Base-by-base conservation (phyloP, 2,888 invertebrate species). In the Lobophora halterata region DNA sequence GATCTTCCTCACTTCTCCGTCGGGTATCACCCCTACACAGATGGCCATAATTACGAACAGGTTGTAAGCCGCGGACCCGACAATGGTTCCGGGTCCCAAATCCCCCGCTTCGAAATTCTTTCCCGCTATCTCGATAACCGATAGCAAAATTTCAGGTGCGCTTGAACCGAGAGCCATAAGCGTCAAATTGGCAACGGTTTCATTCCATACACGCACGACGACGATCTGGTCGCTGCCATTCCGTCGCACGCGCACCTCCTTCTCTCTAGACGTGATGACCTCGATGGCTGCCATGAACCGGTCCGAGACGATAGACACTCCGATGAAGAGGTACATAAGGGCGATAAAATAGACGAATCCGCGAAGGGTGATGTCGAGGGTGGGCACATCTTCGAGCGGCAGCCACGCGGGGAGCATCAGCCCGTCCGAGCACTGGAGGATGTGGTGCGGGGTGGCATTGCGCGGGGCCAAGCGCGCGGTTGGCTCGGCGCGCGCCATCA, bases 231-330 rank as follows among this genome's bases (percentile, higher is more conserved):
- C 95, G 46, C 96, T 96, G 64, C 95, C 95, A 50, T 95, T 92
- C 52, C 95, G 94, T 65, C 95, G 95, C 43, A 99, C 93, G 61
- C 93, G 92, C 65, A 99, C 94, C 78, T 97, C 97, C 63, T 96
- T 95, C 78, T 99, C 99, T 75, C 97, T 94, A 0, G 98, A 98
- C 32, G 99, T 99, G 76, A 99, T 99, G 55, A 97, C 98, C 90
- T 99, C 99, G 74, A 99, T 99, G 62, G 98, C 95, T 21, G 97
- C 97, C 99, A 99, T 99, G 88, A 99, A 99, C 42, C 98, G 93
- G 78, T 99, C 99, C 56, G 99, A 98, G 53, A 99, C 95, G 76
- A 99, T 98, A 58, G 99, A 98, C 25, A 99, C 98, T 37, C 99
- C 99, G 71, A 99, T 95, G 88, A 99, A 99, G 74, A 99, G 91